These are phyloP conservation scores for Betta splendens DNA, from an alignment of 2,797 vertebrate species.

Conservation along the genomic window DNA sequence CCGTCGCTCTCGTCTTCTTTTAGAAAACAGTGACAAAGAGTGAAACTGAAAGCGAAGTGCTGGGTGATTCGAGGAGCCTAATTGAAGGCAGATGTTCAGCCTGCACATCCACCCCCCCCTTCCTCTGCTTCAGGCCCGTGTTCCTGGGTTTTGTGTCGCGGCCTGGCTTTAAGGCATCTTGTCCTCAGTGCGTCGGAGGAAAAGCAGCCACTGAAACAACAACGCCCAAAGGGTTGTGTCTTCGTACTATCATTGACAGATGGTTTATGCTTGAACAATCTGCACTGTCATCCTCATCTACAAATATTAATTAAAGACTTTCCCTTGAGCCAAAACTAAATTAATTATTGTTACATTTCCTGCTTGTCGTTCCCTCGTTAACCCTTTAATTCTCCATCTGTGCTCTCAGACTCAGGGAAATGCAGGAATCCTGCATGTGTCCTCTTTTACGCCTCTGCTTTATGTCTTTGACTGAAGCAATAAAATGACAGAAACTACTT, in stretches of 20 bases:
- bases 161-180: constrained; percentile 6
- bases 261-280: constrained; percentile 5
- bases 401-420: background rate
- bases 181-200: constrained; percentile 25
- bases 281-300: constrained; percentile 1
- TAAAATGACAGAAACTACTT: constrained; percentile 46
- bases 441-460: constrained; percentile 5
- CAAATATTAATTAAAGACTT: constrained; percentile 10
- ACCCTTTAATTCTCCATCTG: constrained; percentile 2
- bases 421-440: background rate
- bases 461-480: constrained; percentile 37
- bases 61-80: constrained; percentile 2
- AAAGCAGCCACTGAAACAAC: constrained; percentile 25
- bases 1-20: constrained; percentile 27
- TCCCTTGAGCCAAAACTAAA: constrained; percentile 1
- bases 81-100: constrained; percentile 18
- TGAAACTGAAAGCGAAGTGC: constrained; percentile 25
- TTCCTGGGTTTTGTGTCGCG: constrained; percentile 2
- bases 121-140: background rate
- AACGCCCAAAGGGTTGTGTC: constrained; percentile 11
- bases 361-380: background rate
- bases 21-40: constrained; percentile 32
- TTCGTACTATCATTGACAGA: background rate
- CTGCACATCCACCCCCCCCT: background rate
- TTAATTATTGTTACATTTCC: constrained; percentile 2